phyloP scores from a whole-genome alignment of 2,113 vertebrate genomes.

The Sinocyclocheilus anophthalmus region DNA sequence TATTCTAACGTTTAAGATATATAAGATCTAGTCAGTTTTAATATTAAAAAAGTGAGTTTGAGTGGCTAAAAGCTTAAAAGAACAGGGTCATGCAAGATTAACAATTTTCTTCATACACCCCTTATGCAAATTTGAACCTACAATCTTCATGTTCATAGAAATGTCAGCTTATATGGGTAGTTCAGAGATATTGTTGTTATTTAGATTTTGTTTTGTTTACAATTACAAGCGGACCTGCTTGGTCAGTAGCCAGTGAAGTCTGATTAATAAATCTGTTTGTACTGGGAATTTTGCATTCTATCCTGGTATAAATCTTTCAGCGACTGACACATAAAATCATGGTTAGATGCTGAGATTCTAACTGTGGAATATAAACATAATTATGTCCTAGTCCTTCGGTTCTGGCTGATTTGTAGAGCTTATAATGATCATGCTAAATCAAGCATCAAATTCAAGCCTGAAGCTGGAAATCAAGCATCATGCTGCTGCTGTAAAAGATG shows the following conservation, averaged over 20 bases:
- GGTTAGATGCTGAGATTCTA: not conserved
- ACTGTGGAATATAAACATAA: not conserved
- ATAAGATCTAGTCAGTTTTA: not conserved
- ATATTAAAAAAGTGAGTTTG: not conserved
- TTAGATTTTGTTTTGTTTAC: constrained; percentile 12
- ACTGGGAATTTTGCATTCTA: not conserved
- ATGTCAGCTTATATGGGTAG: not conserved
- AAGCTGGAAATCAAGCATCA: constrained; percentile 9
- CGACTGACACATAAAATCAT: not conserved
- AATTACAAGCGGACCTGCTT: not conserved
- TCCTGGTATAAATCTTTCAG: not conserved
- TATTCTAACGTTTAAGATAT: not conserved
- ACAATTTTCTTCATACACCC: not conserved
- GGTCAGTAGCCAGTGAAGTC: not conserved
- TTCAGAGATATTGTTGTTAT: not conserved
- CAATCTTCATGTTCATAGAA: not conserved
- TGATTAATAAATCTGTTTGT: constrained; percentile 17
- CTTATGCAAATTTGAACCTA: not conserved
- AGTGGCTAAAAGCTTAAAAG: not conserved
- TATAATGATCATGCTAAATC: not conserved
- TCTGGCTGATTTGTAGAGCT: not conserved
- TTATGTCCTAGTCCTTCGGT: not conserved
- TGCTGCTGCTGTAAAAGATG: not conserved
- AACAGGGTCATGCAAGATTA: not conserved
- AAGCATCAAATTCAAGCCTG: constrained; percentile 10